Base-by-base conservation (phyloP, 2,888 invertebrate genomes). In the Epinotia nisella region DNA sequence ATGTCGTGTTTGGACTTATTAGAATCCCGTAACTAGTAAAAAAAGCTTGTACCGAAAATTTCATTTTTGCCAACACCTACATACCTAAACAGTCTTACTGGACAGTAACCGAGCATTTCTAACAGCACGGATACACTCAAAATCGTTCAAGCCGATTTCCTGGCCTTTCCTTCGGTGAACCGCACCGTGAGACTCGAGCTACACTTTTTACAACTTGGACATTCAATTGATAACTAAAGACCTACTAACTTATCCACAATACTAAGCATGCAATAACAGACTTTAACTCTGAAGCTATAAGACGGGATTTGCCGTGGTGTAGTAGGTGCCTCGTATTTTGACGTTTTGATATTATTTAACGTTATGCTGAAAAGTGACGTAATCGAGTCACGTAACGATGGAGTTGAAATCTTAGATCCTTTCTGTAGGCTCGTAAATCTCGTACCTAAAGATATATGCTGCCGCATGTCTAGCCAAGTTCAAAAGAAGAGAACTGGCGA, bases 141-240 rank as follows among this genome's bases (percentile, higher is more conserved):
- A 17, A 17, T 2, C 55, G 3, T 17, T 67, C 24, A 17, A 41
- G 67, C 67, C 15, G 15, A 39, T 62, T 72, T 62, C 56, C 55
- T 68, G 61, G 72, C 72, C 61, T 35, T 9, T 24, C 35, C 39
- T 39, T 24, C 39, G 39, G 35, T 62, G 72, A 72, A 62, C 49
- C 56, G 29, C 72, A 61, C 61, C 67, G 72, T 68, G 72, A 67
- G 71, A 67, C 60, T 29, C 66, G 29, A n/a, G 15, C 53, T 66
- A 21, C 35, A 49, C 21, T 35, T 72, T 71, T 72, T 72, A 49
- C 55, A 39, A 35, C 67, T 71, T 24, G 21, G 49, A 56, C 61
- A 39, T 39, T 56, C 72, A 39, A 72, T 72, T 72, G 72, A 72
- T 68, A 72, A 72, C 53, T 9, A 41, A 21, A 56, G 13, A 15